phyloP scores from a whole-genome alignment of 2,113 vertebrate genomes.

The Eolophus roseicapilla region DNA sequence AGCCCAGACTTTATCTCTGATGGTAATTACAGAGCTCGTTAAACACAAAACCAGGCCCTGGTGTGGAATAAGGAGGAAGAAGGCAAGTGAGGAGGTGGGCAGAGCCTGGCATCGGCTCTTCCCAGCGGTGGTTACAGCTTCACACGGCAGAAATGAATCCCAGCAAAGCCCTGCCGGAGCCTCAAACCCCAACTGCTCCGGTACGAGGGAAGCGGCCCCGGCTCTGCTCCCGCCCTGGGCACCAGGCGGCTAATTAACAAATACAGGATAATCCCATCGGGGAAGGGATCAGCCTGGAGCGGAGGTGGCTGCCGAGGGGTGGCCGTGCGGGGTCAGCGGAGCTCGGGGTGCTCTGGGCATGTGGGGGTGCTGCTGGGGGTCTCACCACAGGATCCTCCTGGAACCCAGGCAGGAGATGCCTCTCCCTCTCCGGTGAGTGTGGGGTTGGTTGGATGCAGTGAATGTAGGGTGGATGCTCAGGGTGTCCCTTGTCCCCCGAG shows the following conservation, averaged over 20 bases:
- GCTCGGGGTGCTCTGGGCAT: neutral
- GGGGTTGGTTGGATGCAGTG: neutral
- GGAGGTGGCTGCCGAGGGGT: neutral
- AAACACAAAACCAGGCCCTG: neutral
- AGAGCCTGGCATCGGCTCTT: neutral
- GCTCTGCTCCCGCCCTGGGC: neutral
- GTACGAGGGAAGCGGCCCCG: neutral
- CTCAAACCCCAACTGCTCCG: neutral
- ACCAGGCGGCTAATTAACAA: neutral
- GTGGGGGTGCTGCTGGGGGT: neutral
- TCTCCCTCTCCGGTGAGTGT: fast-evolving
- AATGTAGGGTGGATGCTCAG: neutral
- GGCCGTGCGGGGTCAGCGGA: fast-evolving
- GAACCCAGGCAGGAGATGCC: neutral
- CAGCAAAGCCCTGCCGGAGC: neutral
- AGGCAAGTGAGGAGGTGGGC: neutral
- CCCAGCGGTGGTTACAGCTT: fast-evolving
- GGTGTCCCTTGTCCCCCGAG: fast-evolving
- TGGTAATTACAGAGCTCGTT: neutral
- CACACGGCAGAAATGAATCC: neutral
- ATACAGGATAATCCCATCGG: constrained; percentile 4
- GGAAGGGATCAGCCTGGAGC: neutral
- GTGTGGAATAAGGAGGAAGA: neutral
- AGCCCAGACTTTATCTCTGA: neutral
- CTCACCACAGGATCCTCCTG: neutral